Percentiles rank a stretch among this genome's conserved stretches.
Conservation (phyloP, 92 coral and sea anemone genomes). For the Epizoanthus rinbou region DNA sequence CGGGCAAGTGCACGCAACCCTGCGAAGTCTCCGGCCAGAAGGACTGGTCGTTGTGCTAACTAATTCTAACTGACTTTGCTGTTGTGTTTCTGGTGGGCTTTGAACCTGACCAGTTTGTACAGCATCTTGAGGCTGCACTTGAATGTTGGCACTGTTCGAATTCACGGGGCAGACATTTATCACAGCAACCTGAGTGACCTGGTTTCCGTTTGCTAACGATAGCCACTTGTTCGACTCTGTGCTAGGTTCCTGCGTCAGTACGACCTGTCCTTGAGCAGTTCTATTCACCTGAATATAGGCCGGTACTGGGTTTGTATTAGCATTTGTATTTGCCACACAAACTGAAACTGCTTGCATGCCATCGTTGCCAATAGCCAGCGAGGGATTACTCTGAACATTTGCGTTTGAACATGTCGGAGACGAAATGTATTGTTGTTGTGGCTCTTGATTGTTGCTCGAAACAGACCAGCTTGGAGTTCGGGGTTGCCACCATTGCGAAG, state of each 20-base stretch:
- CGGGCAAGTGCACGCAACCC: slow-evolving; percentile 99
- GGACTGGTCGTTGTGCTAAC: slow-evolving; percentile 54
- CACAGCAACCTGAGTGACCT: slow-evolving; percentile 62
- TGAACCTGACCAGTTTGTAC: slow-evolving; percentile 53
- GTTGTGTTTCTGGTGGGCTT: slow-evolving; percentile 36
- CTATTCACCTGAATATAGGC: slow-evolving; percentile 87
- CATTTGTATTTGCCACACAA: slow-evolving; percentile 52
- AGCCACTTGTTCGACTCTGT: slow-evolving; percentile 83
- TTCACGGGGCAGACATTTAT: slow-evolving; percentile 43
- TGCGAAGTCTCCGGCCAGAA: slow-evolving; percentile 87
- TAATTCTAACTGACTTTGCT: slow-evolving; percentile 30
- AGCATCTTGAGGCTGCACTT: slow-evolving; percentile 52
- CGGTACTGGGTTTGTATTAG: slow-evolving; percentile 57
- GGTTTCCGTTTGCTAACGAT: slow-evolving; percentile 64
- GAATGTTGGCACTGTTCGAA: slow-evolving; percentile 49
- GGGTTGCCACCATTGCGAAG: slow-evolving; percentile 88
- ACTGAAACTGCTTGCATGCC: slow-evolving; percentile 63
- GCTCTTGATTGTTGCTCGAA: slow-evolving; percentile 53
- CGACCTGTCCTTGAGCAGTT: slow-evolving; percentile 87
- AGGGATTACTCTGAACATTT: slow-evolving; percentile 42
- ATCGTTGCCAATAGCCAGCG: slow-evolving; percentile 59
- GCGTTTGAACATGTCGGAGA: slow-evolving; percentile 59
- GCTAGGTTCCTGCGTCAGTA: slow-evolving; percentile 75
- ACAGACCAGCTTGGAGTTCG: slow-evolving; percentile 75
- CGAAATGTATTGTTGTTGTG: slow-evolving; percentile 56